Evolutionary conservation across 2,113 vertebrate species (phyloP).

Genomic region (Pseudorasbora parva): DNA sequence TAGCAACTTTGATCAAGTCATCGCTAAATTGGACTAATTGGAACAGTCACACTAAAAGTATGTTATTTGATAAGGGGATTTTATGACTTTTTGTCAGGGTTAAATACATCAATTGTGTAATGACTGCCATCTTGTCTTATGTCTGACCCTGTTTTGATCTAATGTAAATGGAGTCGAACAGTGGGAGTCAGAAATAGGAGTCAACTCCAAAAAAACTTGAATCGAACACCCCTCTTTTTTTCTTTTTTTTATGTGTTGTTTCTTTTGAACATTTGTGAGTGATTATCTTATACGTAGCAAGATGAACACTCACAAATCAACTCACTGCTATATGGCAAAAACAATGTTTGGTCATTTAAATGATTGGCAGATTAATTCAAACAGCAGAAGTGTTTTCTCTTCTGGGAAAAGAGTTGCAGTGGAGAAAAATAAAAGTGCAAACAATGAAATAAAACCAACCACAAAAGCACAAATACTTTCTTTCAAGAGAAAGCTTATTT

Average conservation of each 20-base stretch:
- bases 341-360: background rate
- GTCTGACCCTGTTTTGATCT: too few species aligned
- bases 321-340: background rate
- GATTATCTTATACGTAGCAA: too few species aligned
- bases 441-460: background rate
- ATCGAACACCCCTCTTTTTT: background rate
- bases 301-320: background rate
- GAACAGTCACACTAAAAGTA: too few species aligned
- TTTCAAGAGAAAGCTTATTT: background rate
- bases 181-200: too few species aligned
- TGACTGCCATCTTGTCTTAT: too few species aligned
- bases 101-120: too few species aligned
- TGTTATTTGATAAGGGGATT: too few species aligned
- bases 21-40: too few species aligned
- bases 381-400: constrained; percentile 2
- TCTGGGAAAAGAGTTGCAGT: constrained; percentile 4
- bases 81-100: too few species aligned
- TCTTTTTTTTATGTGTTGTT: background rate
- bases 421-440: constrained; percentile 13
- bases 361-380: constrained; percentile 5
- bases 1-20: too few species aligned
- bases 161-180: too few species aligned
- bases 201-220: too few species aligned
- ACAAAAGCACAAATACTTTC: constrained; percentile 2
- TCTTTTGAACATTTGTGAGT: background rate